Evolutionary conservation across 2,888 invertebrate genomes (phyloP).

Genomic region (Eurytoma adleriae): DNA sequence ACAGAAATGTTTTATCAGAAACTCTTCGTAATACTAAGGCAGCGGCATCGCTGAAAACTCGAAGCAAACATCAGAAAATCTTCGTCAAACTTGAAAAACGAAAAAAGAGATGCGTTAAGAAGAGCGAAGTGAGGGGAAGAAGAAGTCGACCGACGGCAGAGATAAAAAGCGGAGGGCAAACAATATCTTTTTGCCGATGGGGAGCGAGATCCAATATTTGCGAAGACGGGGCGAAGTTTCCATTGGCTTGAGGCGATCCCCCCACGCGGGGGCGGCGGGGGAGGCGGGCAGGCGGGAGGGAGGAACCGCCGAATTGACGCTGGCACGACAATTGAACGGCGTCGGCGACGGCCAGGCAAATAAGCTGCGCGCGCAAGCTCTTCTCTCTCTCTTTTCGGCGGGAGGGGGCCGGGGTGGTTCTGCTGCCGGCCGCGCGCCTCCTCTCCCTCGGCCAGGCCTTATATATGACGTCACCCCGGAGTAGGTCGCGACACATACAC

Average conservation of each 20-base stretch:
- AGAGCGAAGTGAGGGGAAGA: neutral
- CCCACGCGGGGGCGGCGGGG: neutral
- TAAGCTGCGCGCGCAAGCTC: slow-evolving; percentile 71
- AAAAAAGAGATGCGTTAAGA: neutral
- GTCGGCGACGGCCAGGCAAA: neutral
- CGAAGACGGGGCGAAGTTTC: neutral
- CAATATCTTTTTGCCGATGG: too few relatives aligned
- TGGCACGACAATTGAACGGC: neutral
- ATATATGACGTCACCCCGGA: slow-evolving; percentile 73
- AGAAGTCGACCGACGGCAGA: slow-evolving; percentile 45
- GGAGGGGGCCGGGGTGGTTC: neutral
- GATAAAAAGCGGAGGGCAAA: neutral
- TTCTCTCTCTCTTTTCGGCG: slow-evolving; percentile 62
- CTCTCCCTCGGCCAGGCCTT: slow-evolving; percentile 58
- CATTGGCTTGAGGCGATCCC: neutral
- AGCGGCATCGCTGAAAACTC: too few relatives aligned
- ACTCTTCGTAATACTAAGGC: too few relatives aligned
- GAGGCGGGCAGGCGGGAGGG: neutral
- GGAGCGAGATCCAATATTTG: neutral
- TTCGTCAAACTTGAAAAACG: neutral
- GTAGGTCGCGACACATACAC: slow-evolving; percentile 69
- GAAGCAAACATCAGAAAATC: neutral
- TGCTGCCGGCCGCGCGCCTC: neutral
- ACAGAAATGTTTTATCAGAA: too few relatives aligned
- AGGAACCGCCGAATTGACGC: neutral